Base-by-base conservation (phyloP, 2,113 vertebrate genomes). In the Phycodurus eques region DNA sequence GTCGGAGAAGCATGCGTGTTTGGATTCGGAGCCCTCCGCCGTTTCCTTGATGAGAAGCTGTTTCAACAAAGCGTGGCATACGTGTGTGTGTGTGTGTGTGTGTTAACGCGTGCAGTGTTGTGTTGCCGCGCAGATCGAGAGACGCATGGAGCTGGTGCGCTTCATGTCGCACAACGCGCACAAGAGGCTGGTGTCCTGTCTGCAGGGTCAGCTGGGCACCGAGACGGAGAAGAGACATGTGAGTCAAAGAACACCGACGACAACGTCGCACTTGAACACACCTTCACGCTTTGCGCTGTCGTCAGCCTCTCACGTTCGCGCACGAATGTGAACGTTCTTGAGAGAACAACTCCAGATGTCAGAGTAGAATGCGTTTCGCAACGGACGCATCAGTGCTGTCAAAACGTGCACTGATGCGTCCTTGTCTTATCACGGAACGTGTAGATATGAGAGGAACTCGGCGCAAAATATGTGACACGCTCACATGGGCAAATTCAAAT, bases 201-300 rank as follows among this genome's bases (percentile, higher is more conserved):
- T 98, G 80, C 98, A 99, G 88, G 95, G 96, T 73, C 95, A 95
- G 61, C 89, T 93, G n/a, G 95, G 96, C 64, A 93, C 92, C 0
- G 98, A 98, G 17, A 74, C 91, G 0, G 98, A 99, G 13, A 96
- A 95, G 88, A 95, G 96, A 95, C 95, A 97, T 0, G 97, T 98
- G 80, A 95, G 68, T 68, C 46, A 5, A 17, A 35, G n/a, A 35
- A 62, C 96, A 61, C 53, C 10, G 10, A 17, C n/a, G 27, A 27
- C 27, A 27, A 27, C 43, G 39, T 33, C 12, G 4, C 53, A 51
- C 71, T 71, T 68, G 20, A 51, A 43, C 66, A 9, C 27, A 0
- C 1, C 3, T 22, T 27, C 0, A 5, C 12, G 13, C 3, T 13
- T 12, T 13, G 44, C 12, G 11, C 10, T 1, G 12, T 46, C 19